Evolutionary conservation across 2,113 vertebrate genomes (phyloP).

Genomic region (Helogale parvula): DNA sequence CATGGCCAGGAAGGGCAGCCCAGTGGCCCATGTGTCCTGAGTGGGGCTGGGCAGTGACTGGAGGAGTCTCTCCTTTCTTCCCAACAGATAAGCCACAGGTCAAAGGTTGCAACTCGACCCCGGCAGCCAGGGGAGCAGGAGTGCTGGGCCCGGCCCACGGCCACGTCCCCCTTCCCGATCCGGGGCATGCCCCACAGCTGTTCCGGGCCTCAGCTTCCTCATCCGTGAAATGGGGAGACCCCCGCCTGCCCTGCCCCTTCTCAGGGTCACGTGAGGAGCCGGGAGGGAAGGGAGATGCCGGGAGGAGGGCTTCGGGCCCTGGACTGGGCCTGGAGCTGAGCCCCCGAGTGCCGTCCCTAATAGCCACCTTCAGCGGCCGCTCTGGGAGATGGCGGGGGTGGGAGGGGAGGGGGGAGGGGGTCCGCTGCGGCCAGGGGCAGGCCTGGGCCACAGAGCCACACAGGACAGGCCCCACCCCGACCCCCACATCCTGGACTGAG

Average conservation of each 20-base stretch:
- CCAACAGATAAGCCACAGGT: not conserved
- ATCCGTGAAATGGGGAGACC: not conserved
- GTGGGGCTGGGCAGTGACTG: not conserved
- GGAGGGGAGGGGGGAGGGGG: too few species aligned
- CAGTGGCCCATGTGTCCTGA: accelerated
- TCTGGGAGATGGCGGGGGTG: accelerated
- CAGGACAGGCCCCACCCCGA: not conserved
- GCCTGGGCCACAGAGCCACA: not conserved
- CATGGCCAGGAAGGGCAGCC: not conserved
- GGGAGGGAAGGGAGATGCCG: not conserved
- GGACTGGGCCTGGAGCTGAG: not conserved
- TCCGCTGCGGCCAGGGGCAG: too few species aligned
- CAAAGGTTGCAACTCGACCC: not conserved
- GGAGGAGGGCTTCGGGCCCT: not conserved
- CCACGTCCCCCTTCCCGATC: not conserved
- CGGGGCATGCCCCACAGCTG: not conserved
- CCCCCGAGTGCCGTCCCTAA: accelerated
- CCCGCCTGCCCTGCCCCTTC: not conserved
- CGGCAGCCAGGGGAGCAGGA: accelerated
- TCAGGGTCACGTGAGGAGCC: not conserved
- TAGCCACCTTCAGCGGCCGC: not conserved
- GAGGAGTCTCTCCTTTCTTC: not conserved
- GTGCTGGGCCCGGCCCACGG: not conserved
- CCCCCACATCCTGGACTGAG: not conserved
- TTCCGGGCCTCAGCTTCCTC: not conserved